These are phyloP conservation scores for Caenorhabditis afra DNA, from an alignment of 2,888 invertebrate species.

Conservation along the genomic window DNA sequence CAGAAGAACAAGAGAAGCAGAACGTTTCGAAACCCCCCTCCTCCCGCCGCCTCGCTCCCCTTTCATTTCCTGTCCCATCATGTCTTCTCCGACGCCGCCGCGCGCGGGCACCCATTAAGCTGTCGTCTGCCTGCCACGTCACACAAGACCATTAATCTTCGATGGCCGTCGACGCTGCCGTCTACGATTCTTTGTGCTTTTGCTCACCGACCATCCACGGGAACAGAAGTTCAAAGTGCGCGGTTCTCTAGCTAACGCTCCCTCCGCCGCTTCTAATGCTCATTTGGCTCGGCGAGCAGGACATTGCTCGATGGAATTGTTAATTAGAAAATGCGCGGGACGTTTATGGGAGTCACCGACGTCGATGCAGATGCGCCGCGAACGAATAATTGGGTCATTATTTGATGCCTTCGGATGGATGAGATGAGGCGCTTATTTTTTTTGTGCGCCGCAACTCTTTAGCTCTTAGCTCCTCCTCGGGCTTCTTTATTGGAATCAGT, in stretches of 20 bases:
- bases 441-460: neutral
- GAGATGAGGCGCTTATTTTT: neutral
- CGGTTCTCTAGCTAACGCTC: neutral
- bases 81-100: neutral
- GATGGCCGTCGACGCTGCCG: neutral
- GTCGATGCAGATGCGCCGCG: slow-evolving; percentile 3
- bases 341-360: slow-evolving; percentile 20
- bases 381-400: slow-evolving; percentile 29
- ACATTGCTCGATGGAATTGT: slow-evolving; percentile 12
- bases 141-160: slow-evolving; percentile 37
- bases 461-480: neutral
- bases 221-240: too few species aligned
- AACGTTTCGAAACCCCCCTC: slow-evolving; percentile 54
- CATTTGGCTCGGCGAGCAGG: slow-evolving; percentile 3
- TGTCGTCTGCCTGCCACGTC: slow-evolving; percentile 31
- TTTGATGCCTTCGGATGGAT: slow-evolving; percentile 10
- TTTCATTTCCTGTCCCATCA: slow-evolving; percentile 47
- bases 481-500: slow-evolving; percentile 6
- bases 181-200: neutral
- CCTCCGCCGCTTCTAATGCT: neutral
- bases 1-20: slow-evolving; percentile 41
- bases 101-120: slow-evolving; percentile 23
- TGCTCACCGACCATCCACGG: neutral
- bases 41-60: neutral
- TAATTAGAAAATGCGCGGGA: slow-evolving; percentile 19